Evolutionary conservation across 2,113 vertebrate genomes (phyloP).

Genomic region (Ceuthmochares aereus): DNA sequence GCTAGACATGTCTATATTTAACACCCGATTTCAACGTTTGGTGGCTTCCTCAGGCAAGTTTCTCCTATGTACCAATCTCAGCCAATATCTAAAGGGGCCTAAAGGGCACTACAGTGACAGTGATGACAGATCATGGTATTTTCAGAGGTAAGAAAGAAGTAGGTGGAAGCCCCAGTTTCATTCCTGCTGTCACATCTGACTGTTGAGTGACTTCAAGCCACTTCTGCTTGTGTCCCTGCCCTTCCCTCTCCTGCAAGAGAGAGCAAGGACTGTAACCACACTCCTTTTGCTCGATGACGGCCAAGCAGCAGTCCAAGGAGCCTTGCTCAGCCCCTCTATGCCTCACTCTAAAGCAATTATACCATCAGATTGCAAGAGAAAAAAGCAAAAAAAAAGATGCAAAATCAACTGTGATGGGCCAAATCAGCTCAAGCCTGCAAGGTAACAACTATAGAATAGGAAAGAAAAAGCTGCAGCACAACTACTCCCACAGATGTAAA

Average conservation of each 20-base stretch:
- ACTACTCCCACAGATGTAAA: background rate
- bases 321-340: fast-evolving
- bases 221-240: background rate
- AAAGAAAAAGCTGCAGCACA: background rate
- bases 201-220: background rate
- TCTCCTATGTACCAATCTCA: background rate
- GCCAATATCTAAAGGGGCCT: background rate
- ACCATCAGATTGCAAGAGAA: background rate
- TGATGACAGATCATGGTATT: background rate
- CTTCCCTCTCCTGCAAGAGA: background rate
- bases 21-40: background rate
- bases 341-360: background rate
- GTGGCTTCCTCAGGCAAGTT: background rate
- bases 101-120: background rate
- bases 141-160: background rate
- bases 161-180: background rate
- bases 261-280: background rate
- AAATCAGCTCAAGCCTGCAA: background rate
- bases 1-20: conserved; percentile 10
- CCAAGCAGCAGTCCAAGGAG: background rate
- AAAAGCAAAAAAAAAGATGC: background rate
- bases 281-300: background rate
- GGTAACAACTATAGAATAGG: background rate
- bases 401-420: background rate
- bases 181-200: background rate